Evolutionary conservation across 2,888 invertebrate species (phyloP), one percentile per base, ranked within the genome.

Genomic region (Meta bourneti): DNA sequence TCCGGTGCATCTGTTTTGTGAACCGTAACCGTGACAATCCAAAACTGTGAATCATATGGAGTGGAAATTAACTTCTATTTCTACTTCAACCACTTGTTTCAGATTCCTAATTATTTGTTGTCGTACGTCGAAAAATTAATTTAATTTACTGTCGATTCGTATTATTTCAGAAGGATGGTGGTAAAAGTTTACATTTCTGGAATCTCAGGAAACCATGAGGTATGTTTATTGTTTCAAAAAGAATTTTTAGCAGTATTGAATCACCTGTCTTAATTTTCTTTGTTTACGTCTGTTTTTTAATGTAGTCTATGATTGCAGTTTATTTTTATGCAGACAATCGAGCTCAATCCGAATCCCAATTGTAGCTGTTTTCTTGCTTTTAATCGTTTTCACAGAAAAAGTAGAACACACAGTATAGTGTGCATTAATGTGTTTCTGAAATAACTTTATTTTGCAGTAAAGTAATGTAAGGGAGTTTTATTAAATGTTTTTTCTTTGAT

Each of bases 131-230:
- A 34, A 20, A 84, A 48, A 72, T 19, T 75, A 34, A 49, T 80
- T 80, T 61, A 74, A 75, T 82, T 34, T 34, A 34, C 34, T 34
- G 34, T 34, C 4, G 34, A 34, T 34, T 34, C 34, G 34, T 74
- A 84, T 74, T 75, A 70, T 20, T 6, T 20, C 5, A 71, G 5
- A 49, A 88, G 71, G 16, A 98, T 98, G 98, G 98, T 97, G 95
- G 97, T 98, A 94, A 98, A 98, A 96, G 96, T 98, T 94, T 98
- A 97, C 95, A 96, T 98, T 95, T 98, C 98, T 95, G 98, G 98
- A 94, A 98, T 98, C 96, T 98, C 98, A 95, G 98, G 98, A 94
- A 98, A 98, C 95, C 98, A 98, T 96, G 98, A 98, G 97, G 98
- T 98, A 96, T 96, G 96, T 1, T 61, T 61, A 2, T 61, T 61